Evolutionary conservation across 2,888 invertebrate genomes (phyloP), one percentile per base, ranked within the genome.

Genomic region (Drosophila subquinaria): DNA sequence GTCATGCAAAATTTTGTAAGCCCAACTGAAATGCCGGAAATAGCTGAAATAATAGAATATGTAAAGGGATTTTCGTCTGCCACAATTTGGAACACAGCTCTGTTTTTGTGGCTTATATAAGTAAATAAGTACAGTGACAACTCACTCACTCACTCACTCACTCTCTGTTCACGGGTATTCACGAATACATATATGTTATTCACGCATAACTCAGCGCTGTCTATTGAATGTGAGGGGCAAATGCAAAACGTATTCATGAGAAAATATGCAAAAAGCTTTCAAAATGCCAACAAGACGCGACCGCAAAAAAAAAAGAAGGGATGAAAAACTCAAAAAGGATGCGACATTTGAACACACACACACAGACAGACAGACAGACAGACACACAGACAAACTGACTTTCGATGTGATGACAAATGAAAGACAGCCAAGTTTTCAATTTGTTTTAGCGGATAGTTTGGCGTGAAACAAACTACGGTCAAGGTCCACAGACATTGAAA

Each of bases 191-290:
- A 13, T 43, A 11, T 4, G 20, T 23, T 68, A 77, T 81, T 51
- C 79, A 75, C 82, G 86, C 88, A 89, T 84, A 88, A 79, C 73
- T 89, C 88, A 73, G 59, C 56, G 51, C 36, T 52, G n/a, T 51
- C 59, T 40, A 30, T 56, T 27, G 11, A 8, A 4, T 13, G 45
- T 8, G 15, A 43, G 27, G 5, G n/a, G 11, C 2, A 27, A 15
- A 11, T 30, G 69, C 65, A 85, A 88, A 85, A 73, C 52, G 82
- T 88, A 84, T 84, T 88, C 83, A 88, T 88, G 83, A 65, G 70
- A 78, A 78, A 76, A 89, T 89, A 79, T 89, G 89, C 82, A 71
- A 88, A 82, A 82, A 70, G 75, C 53, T 53, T 53, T 62, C 17
- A 42, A 60, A 69, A 70, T 73, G 82, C 64, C 64, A 75, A 53